These are phyloP conservation scores for Taeniopygia guttata DNA, from an alignment of 2,797 vertebrate genomes.

Conservation along the genomic window DNA sequence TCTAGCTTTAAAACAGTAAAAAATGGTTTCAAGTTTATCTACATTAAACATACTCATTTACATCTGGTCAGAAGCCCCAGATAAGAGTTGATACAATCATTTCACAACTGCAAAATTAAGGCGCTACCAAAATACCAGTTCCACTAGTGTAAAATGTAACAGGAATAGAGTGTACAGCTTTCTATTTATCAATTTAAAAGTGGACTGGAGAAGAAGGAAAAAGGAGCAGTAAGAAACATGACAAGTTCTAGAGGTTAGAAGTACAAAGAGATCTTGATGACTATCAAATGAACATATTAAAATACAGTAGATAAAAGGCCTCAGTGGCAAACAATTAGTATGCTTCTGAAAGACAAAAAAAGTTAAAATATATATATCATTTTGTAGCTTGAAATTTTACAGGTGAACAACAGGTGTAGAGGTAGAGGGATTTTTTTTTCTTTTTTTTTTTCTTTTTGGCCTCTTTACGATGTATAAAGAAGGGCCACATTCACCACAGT, in stretches of 20 bases:
- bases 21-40: slow-evolving; percentile 72
- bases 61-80: slow-evolving; percentile 66
- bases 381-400: slow-evolving; percentile 63
- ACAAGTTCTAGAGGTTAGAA: slow-evolving; percentile 50
- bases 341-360: slow-evolving; percentile 56
- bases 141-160: slow-evolving; percentile 50
- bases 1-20: slow-evolving; percentile 70
- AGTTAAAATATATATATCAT: slow-evolving; percentile 62
- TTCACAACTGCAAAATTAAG: slow-evolving; percentile 71
- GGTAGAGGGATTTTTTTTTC: slow-evolving; percentile 61
- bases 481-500: slow-evolving; percentile 68
- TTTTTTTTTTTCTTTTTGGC: slow-evolving; percentile 34
- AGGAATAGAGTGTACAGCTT: slow-evolving; percentile 52
- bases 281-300: slow-evolving; percentile 64
- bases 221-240: slow-evolving; percentile 55
- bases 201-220: slow-evolving; percentile 44
- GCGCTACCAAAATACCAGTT: slow-evolving; percentile 67
- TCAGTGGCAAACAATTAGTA: slow-evolving; percentile 65
- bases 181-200: slow-evolving; percentile 66
- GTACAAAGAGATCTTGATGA: slow-evolving; percentile 60
- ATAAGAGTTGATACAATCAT: slow-evolving; percentile 73
- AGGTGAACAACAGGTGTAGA: slow-evolving; percentile 63
- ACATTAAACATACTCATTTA: slow-evolving; percentile 65
- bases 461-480: slow-evolving; percentile 60
- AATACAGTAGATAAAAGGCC: slow-evolving; percentile 64